phyloP scores from a whole-genome alignment of 2,113 vertebrate species.

The Phyllostomus discolor region DNA sequence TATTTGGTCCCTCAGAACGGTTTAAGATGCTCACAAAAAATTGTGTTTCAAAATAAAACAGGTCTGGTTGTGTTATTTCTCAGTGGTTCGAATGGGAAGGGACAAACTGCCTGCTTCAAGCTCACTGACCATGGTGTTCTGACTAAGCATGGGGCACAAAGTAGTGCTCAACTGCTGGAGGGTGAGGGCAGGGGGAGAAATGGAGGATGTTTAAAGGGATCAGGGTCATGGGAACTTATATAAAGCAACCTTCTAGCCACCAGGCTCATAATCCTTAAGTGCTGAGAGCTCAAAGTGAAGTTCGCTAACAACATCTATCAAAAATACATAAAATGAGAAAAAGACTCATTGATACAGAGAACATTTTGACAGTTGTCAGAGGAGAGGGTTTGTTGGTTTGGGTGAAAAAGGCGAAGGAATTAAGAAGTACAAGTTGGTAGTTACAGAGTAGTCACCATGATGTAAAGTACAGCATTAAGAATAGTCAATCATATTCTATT shows the following conservation, averaged over 20 bases:
- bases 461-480: neutral
- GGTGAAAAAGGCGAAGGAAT: neutral
- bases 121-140: neutral
- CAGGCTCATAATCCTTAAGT: neutral
- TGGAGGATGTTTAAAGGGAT: neutral
- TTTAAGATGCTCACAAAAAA: neutral
- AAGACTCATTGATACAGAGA: neutral
- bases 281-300: neutral
- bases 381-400: neutral
- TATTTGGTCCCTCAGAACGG: neutral
- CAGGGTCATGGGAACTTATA: neutral
- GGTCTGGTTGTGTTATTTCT: neutral
- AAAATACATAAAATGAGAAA: neutral
- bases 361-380: neutral
- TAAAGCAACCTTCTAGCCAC: neutral
- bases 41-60: neutral
- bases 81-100: neutral
- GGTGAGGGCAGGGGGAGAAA: neutral
- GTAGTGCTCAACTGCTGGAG: neutral
- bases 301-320: neutral
- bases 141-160: neutral
- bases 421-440: neutral
- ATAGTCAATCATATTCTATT: neutral
- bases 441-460: neutral
- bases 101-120: neutral